Percentiles rank a stretch among this genome's conserved stretches.
These are phyloP conservation scores for Fundulus diaphanus DNA, from an alignment of 2,797 vertebrate species.

Conservation along the genomic window DNA sequence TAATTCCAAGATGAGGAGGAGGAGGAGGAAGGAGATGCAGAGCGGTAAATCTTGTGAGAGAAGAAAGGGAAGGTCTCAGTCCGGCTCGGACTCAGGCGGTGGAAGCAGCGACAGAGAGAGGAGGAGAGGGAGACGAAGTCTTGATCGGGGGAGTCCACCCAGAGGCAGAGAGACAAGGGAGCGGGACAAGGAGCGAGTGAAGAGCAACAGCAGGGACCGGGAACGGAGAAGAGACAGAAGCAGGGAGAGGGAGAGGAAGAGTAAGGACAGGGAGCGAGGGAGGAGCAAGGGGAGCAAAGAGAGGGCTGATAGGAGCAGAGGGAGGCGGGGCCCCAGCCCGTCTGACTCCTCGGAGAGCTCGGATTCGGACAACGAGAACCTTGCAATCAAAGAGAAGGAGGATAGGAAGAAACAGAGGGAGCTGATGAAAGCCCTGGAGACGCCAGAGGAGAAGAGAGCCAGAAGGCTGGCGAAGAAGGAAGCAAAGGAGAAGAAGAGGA, in stretches of 20 bases:
- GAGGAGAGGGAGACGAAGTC: constrained; percentile 51
- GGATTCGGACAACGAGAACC: constrained; percentile 64
- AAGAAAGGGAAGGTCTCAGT: constrained; percentile 60
- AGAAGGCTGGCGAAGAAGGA: constrained; percentile 96
- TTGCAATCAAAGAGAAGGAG: constrained; percentile 75
- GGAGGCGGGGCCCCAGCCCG: constrained; percentile 62
- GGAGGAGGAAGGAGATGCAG: constrained; percentile 40
- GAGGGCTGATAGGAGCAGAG: constrained; percentile 27
- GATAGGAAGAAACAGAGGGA: constrained; percentile 89
- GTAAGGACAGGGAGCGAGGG: constrained; percentile 53
- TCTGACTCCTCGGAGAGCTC: constrained; percentile 84
- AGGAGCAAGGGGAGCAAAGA: constrained; percentile 52
- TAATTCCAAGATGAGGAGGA: constrained; percentile 50
- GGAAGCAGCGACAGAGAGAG: constrained; percentile 62
- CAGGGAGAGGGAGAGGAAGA: constrained; percentile 52
- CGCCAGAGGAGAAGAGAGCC: constrained; percentile 94
- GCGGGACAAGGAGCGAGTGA: constrained; percentile 39
- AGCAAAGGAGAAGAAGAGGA: constrained; percentile 94
- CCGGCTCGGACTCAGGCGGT: constrained; percentile 59
- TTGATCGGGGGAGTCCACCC: constrained; percentile 49
- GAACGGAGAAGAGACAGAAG: constrained; percentile 48
- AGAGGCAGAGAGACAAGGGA: constrained; percentile 56
- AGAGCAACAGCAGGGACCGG: constrained; percentile 50
- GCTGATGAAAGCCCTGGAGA: constrained; percentile 95
- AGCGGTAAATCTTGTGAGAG: constrained; percentile 40